These are phyloP conservation scores for Standfussiana lucernea DNA, from an alignment of 2,888 invertebrate genomes.

Conservation along the genomic window DNA sequence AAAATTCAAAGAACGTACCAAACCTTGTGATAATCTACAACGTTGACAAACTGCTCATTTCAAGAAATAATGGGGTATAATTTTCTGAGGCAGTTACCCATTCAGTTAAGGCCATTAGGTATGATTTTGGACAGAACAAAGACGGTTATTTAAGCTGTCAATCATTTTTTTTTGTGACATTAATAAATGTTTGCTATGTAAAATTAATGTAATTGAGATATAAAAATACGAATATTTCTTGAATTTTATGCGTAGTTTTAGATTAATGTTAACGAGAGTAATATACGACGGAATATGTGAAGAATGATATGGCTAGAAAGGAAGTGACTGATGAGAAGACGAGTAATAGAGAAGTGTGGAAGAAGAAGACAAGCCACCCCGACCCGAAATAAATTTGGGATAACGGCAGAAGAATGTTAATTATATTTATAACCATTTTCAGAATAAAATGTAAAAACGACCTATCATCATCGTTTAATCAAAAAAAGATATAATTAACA, in stretches of 20 bases:
- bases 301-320: not conserved
- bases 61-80: slow-evolving; percentile 39
- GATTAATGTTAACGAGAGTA: no score
- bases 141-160: slow-evolving; percentile 8
- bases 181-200: slow-evolving; percentile 1
- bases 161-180: slow-evolving; percentile 12
- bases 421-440: not conserved
- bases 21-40: slow-evolving; percentile 1
- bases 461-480: not conserved
- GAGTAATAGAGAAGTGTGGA: not conserved
- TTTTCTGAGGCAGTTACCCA: slow-evolving; percentile 27
- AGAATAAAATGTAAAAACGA: not conserved
- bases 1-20: not conserved
- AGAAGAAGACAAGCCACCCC: not conserved
- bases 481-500: not conserved
- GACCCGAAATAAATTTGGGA: not conserved
- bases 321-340: not conserved
- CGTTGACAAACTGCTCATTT: not conserved
- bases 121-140: slow-evolving; percentile 42
- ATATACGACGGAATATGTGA: not conserved
- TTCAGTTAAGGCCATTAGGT: slow-evolving; percentile 28
- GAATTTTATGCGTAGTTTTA: not conserved
- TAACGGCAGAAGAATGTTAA: not conserved
- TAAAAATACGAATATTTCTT: not conserved
- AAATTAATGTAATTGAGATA: slow-evolving; percentile 2